phyloP scores from a whole-genome alignment of 2,113 vertebrate genomes.

The Pollimyrus isidori region DNA sequence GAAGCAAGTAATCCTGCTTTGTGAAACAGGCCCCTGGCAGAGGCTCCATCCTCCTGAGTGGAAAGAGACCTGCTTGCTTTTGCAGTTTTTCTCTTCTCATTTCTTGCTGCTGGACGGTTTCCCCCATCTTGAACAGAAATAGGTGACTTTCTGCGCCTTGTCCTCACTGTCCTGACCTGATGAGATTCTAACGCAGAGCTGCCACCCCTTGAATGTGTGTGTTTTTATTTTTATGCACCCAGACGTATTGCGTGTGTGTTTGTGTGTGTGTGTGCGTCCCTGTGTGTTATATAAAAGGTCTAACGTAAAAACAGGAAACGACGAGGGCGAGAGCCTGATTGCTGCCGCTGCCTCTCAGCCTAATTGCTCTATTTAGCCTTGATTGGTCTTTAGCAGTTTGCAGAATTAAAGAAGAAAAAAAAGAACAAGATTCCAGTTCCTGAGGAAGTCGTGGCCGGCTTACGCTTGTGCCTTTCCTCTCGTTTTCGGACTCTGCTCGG shows the following conservation, averaged over 20 bases:
- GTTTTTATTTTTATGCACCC: not conserved
- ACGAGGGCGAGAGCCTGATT: conserved; percentile 13
- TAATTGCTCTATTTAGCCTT: conserved; percentile 24
- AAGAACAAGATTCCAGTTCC: not conserved
- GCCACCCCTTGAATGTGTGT: not conserved
- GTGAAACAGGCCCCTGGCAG: no score
- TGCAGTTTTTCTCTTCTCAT: not conserved
- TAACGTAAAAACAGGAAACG: not conserved
- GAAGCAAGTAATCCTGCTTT: no score
- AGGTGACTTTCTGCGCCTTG: not conserved
- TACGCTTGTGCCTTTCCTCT: conserved; percentile 11
- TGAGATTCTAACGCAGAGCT: not conserved
- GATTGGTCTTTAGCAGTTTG: conserved; percentile 29
- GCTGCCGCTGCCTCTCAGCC: conserved; percentile 1
- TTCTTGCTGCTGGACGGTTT: not conserved
- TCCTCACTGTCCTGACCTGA: not conserved
- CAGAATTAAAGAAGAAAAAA: conserved; percentile 23
- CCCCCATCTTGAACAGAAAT: not conserved
- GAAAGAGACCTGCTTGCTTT: not conserved
- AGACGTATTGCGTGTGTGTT: not conserved
- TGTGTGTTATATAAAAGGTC: not conserved
- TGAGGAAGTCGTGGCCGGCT: conserved; percentile 23
- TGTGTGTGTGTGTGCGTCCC: not conserved
- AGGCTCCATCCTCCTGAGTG: not conserved
- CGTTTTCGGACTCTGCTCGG: conserved; percentile 30